Conservation (phyloP, 92 coral and sea anemone species). For the Plumapathes pennacea region DNA sequence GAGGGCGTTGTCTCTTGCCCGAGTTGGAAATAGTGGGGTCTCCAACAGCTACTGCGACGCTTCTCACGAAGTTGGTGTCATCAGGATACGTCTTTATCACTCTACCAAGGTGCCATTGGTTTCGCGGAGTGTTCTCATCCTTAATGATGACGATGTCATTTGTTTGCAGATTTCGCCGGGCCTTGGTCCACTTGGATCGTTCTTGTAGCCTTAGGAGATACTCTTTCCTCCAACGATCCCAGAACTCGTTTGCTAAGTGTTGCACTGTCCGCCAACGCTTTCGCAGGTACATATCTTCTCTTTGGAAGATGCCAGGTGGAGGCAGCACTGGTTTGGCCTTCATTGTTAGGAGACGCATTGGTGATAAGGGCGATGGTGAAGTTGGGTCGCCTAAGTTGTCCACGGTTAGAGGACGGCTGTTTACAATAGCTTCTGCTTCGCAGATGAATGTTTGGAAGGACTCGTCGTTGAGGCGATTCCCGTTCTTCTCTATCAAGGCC, state of each 20-base stretch:
- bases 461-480: constrained; percentile 5
- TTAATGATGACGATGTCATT: constrained; percentile 26
- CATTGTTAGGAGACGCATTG: constrained; percentile 35
- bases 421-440: constrained; percentile 6
- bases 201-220: constrained; percentile 19
- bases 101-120: constrained; percentile 20
- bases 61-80: constrained; percentile 7
- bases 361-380: constrained; percentile 25
- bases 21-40: constrained; percentile 19
- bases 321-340: constrained; percentile 29
- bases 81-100: constrained; percentile 19
- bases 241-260: constrained; percentile 26
- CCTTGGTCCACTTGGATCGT: constrained; percentile 17
- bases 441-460: background rate
- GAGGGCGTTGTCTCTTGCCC: constrained; percentile 19
- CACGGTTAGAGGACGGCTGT: constrained; percentile 19
- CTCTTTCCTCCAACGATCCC: constrained; percentile 23
- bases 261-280: constrained; percentile 34
- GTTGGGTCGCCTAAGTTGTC: constrained; percentile 22
- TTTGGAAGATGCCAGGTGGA: constrained; percentile 19
- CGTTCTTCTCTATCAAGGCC: background rate
- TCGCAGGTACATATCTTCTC: constrained; percentile 1
- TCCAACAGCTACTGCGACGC: constrained; percentile 15
- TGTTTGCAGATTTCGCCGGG: constrained; percentile 22
- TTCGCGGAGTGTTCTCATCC: constrained; percentile 25